These are phyloP conservation scores for Leucoma salicis DNA, from an alignment of 2,888 invertebrate species.

Conservation along the genomic window DNA sequence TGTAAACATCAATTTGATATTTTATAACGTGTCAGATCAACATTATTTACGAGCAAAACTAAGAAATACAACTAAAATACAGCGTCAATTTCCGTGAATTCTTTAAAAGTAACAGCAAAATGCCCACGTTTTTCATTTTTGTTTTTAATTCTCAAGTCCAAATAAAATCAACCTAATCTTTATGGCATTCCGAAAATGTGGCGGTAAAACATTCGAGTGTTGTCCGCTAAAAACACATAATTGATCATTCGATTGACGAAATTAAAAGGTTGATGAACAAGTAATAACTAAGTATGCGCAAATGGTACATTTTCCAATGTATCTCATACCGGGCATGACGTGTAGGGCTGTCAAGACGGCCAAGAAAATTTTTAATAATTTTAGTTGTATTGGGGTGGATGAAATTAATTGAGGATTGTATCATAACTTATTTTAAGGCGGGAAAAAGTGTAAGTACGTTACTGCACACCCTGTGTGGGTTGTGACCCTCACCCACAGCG, in stretches of 20 bases:
- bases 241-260: slow-evolving; percentile 35
- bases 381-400: too few species aligned
- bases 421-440: too few species aligned
- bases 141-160: slow-evolving; percentile 7
- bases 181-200: slow-evolving; percentile 16
- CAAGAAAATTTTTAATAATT: too few species aligned
- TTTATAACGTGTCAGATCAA: neutral
- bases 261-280: slow-evolving; percentile 39
- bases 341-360: slow-evolving; percentile 23
- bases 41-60: neutral
- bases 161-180: slow-evolving; percentile 26
- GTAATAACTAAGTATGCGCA: slow-evolving; percentile 32
- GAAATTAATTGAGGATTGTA: too few species aligned
- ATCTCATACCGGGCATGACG: slow-evolving; percentile 40
- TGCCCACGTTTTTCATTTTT: neutral
- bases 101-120: neutral
- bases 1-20: too few species aligned
- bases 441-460: too few species aligned
- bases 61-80: neutral
- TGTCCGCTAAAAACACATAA: slow-evolving; percentile 28
- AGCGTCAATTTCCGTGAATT: neutral
- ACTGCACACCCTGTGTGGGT: too few species aligned
- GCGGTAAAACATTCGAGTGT: slow-evolving; percentile 25
- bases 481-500: too few species aligned
- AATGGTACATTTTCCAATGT: slow-evolving; percentile 49